A percentile compares a stretch with the other conserved stretches of the same genome.
phyloP scores from a whole-genome alignment of 2,113 vertebrate genomes.

The Brachyistius frenatus region DNA sequence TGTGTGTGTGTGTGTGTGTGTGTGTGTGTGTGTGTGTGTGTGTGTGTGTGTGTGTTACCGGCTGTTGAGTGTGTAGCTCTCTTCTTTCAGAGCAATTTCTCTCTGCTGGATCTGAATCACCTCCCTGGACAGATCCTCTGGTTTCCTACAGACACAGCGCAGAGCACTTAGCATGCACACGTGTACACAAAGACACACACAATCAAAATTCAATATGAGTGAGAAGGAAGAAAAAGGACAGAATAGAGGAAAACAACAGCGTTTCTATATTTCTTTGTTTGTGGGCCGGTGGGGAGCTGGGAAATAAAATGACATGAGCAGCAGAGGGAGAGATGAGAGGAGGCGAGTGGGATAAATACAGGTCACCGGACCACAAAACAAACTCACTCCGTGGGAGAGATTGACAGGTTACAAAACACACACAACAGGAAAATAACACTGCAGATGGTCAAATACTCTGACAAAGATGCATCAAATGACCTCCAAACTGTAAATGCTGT shows the following conservation, averaged over 20 bases:
- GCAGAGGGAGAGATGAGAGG: slow-evolving; percentile 48
- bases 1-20: slow-evolving; percentile 10
- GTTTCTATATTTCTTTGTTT: slow-evolving; percentile 63
- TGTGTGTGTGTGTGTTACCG: slow-evolving; percentile 81
- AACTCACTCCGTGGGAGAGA: slow-evolving; percentile 53
- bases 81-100: slow-evolving; percentile 91
- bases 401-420: slow-evolving; percentile 41
- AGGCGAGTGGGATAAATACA: slow-evolving; percentile 59
- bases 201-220: slow-evolving; percentile 54
- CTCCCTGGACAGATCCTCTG: slow-evolving; percentile 94
- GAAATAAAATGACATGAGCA: slow-evolving; percentile 59
- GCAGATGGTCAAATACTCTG: slow-evolving; percentile 4
- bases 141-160: slow-evolving; percentile 85
- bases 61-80: slow-evolving; percentile 89
- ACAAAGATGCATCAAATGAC: background rate
- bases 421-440: slow-evolving; percentile 7
- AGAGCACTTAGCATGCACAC: slow-evolving; percentile 46
- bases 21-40: no score
- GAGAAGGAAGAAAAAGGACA: slow-evolving; percentile 28
- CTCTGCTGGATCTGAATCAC: slow-evolving; percentile 94
- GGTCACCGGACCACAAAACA: slow-evolving; percentile 56
- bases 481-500: slow-evolving; percentile 3
- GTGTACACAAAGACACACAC: slow-evolving; percentile 16
- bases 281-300: slow-evolving; percentile 32
- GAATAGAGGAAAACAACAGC: slow-evolving; percentile 41